Evolutionary conservation across 2,113 vertebrate genomes (phyloP), one percentile per base, ranked within the genome.

Genomic region (Desmodus rotundus): DNA sequence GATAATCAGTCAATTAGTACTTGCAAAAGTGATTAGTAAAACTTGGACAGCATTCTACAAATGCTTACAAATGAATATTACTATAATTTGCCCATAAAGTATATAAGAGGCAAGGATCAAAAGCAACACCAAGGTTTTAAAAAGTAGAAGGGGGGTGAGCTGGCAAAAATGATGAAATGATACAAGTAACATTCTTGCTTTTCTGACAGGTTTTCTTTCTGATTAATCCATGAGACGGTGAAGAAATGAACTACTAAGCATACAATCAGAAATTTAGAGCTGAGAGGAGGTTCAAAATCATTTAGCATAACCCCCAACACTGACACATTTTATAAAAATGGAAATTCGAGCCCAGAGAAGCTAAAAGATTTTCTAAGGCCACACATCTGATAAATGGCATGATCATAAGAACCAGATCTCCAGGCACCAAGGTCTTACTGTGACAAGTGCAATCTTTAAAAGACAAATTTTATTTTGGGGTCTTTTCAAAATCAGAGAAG

Each of bases 401-500:
- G 41, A 41, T 83, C 36, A 76, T 63, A 93, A 81, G n/a, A 85
- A 72, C 16, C n/a, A 76, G 20, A n/a, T 70, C 68, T 22, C 6
- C 10, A 81, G 50, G 20, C 26, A 36, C 26, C 28, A 76, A 33
- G 41, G 36, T 95, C 61, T 76, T 87, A 56, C 43, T 84, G 5
- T 91, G 61, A 47, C 78, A 70, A 56, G 67, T 86, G 6, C 9
- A 50, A 0, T 74, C 33, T 93, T 89, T 87, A 70, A 63, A 87
- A 41, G 88, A 88, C 63, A 19, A 28, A 76, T 90, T 93, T 96
- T 20, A 26, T 56, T 36, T 17, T 45, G n/a, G 36, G 2, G 16
- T 83, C 70, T 93, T 93, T 96, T 91, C 67, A 95, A 43, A 93
- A 84, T 94, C 52, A 92, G 38, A 95, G 43, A 93, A 63, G 36